Conservation (phyloP, 2,113 vertebrate species). For the Elephantulus edwardii region DNA sequence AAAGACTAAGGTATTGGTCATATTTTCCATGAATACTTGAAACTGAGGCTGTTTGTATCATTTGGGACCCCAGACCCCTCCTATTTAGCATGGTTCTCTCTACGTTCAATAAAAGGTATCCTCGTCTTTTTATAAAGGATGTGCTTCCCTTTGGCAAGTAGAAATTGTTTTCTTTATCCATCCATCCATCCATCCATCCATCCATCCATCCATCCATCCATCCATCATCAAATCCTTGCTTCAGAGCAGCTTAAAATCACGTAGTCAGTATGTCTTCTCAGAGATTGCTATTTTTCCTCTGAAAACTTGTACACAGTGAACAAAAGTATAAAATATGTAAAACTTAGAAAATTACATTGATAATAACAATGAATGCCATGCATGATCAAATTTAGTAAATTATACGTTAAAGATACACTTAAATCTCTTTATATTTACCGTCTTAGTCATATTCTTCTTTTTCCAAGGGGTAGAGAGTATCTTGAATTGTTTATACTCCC, state of each 20-base stretch:
- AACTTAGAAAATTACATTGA: not conserved
- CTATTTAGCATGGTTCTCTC: not conserved
- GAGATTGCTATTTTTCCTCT: not conserved
- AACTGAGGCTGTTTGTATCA: not conserved
- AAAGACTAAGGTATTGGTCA: conserved; percentile 93
- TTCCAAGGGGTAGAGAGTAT: not conserved
- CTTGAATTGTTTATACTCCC: not conserved
- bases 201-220: too few relatives aligned
- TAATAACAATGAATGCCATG: not conserved
- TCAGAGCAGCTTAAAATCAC: conserved; percentile 29
- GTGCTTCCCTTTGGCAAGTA: not conserved
- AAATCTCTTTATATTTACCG: not conserved
- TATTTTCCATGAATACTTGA: conserved; percentile 13
- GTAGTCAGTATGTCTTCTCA: not conserved
- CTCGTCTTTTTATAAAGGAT: not conserved
- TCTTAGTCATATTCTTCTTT: not conserved
- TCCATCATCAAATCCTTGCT: not conserved
- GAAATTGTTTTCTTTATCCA: not conserved
- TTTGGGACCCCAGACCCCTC: not conserved
- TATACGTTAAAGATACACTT: not conserved
- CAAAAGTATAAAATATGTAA: not conserved
- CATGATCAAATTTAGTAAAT: not conserved
- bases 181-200: too few relatives aligned
- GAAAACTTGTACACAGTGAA: not conserved
- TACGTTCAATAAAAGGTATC: not conserved